phyloP scores from a whole-genome alignment of 2,888 invertebrate genomes.

The Orthosia gothica region DNA sequence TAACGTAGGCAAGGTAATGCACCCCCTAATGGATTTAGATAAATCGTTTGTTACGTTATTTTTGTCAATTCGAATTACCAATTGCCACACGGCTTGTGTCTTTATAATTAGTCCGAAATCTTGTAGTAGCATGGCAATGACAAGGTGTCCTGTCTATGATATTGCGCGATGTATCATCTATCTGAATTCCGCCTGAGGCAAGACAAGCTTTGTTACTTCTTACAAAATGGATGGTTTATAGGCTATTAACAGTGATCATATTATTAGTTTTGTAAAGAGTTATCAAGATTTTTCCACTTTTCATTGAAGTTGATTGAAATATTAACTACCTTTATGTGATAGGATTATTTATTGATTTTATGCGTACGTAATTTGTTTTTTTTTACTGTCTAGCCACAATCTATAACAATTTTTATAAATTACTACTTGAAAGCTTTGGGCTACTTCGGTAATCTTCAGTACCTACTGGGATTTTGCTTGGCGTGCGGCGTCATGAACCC shows the following conservation, averaged over 20 bases:
- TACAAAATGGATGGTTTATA: constrained; percentile 45
- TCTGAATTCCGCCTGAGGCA: constrained; percentile 21
- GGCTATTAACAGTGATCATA: constrained; percentile 39
- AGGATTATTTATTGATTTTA: constrained; percentile 24
- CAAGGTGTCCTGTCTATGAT: background rate
- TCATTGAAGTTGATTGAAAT: constrained; percentile 38
- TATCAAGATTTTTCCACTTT: constrained; percentile 32
- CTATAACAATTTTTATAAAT: background rate
- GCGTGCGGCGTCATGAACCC: too few relatives aligned
- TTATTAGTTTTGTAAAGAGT: constrained; percentile 36
- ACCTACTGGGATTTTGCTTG: background rate
- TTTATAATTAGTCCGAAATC: background rate
- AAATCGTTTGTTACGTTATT: background rate
- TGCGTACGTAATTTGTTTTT: constrained; percentile 11
- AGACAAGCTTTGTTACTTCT: constrained; percentile 29
- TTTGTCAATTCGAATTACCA: background rate
- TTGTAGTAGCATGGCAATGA: background rate
- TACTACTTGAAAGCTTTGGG: background rate
- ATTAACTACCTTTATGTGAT: constrained; percentile 10
- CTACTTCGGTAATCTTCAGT: background rate
- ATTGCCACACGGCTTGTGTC: background rate
- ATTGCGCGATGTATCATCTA: background rate
- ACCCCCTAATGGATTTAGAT: background rate
- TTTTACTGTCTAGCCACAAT: constrained; percentile 18
- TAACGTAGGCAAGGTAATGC: too few relatives aligned